Evolutionary conservation across 2,113 vertebrate genomes (phyloP).

Genomic region (Ailuropoda melanoleuca): DNA sequence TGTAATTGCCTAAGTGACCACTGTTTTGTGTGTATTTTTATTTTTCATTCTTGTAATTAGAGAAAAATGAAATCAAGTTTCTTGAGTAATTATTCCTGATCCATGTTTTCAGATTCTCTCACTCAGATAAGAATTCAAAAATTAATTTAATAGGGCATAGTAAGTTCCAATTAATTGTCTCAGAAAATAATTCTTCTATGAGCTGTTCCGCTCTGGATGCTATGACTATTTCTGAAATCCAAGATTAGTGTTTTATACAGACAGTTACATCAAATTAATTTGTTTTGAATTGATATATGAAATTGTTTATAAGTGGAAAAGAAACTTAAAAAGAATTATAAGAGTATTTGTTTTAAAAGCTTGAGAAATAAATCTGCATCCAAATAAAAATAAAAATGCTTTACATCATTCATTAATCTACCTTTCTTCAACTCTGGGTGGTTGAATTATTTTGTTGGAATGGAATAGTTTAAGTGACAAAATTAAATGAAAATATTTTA

Average conservation of each 20-base stretch:
- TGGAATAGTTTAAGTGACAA: neutral
- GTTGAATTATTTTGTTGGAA: neutral
- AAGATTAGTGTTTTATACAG: neutral
- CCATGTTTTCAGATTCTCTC: neutral
- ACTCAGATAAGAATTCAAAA: neutral
- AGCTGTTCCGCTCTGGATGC: neutral
- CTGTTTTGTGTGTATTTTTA: neutral
- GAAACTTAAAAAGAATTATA: neutral
- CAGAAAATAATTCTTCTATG: neutral
- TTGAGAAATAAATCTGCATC: neutral
- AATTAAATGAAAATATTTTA: neutral
- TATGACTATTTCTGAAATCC: neutral
- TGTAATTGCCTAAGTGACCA: neutral
- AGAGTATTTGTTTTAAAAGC: neutral
- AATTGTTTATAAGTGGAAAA: neutral
- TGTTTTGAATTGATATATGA: neutral
- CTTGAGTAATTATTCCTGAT: neutral
- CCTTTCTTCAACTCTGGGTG: neutral
- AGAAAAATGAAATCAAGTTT: neutral
- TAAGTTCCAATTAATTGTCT: neutral
- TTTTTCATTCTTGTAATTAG: neutral
- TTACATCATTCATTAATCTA: neutral
- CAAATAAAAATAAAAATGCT: neutral
- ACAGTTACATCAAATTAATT: neutral
- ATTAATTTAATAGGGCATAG: neutral